Evolutionary conservation across 2,797 vertebrate genomes (phyloP).

Genomic region (Balearica regulorum): DNA sequence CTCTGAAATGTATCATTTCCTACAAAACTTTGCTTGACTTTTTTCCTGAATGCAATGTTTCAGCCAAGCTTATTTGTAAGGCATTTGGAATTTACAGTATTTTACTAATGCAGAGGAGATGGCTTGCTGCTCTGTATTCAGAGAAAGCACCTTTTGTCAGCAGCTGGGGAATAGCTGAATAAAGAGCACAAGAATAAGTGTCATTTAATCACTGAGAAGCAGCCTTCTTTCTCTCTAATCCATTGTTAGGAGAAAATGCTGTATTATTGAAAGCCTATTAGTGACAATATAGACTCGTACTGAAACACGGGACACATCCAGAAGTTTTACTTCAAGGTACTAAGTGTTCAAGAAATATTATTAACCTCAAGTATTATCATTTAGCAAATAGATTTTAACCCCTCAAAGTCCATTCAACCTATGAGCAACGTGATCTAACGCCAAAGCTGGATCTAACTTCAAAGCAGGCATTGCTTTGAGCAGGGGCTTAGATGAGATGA

Average conservation of each 20-base stretch:
- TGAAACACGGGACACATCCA: neutral
- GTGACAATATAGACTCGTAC: neutral
- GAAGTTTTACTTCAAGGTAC: neutral
- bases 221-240: neutral
- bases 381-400: neutral
- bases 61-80: neutral
- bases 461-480: neutral
- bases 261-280: neutral
- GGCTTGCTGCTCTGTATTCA: neutral
- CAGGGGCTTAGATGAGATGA: neutral
- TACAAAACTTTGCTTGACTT: neutral
- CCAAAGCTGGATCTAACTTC: neutral
- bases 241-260: neutral
- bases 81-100: neutral
- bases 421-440: accelerated
- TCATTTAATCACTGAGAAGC: neutral
- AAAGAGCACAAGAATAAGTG: neutral
- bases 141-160: slow-evolving; percentile 33
- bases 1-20: neutral
- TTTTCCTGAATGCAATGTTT: neutral
- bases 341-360: neutral
- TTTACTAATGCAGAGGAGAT: neutral
- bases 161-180: neutral
- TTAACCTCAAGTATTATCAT: neutral
- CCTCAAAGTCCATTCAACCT: neutral